A percentile compares a stretch with the other conserved stretches of the same genome.
phyloP scores from a whole-genome alignment of 2,888 invertebrate genomes.

The Euplexia lucipara region DNA sequence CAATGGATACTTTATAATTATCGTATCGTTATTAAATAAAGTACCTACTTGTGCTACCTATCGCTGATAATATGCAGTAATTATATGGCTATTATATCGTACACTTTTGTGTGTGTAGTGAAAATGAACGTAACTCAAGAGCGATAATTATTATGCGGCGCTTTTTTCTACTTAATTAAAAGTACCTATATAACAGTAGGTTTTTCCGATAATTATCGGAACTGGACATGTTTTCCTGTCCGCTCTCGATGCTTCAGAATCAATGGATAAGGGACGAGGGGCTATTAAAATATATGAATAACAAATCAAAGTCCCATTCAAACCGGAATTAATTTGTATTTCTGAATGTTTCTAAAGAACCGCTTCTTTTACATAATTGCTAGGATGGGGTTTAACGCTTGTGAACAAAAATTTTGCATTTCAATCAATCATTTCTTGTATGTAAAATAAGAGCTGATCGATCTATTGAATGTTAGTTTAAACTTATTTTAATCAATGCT shows the following conservation, averaged over 20 bases:
- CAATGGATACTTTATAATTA: slow-evolving; percentile 23
- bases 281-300: slow-evolving; percentile 56
- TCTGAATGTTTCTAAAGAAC: slow-evolving; percentile 27
- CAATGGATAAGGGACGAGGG: slow-evolving; percentile 25
- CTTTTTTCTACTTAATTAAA: slow-evolving; percentile 12
- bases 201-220: slow-evolving; percentile 25
- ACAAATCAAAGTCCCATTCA: slow-evolving; percentile 52
- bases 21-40: slow-evolving; percentile 12
- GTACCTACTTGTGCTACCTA: not conserved
- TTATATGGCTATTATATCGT: not conserved
- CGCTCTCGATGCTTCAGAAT: slow-evolving; percentile 19
- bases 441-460: not conserved
- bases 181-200: slow-evolving; percentile 6
- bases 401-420: slow-evolving; percentile 6
- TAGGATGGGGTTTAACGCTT: slow-evolving; percentile 13
- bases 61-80: slow-evolving; percentile 21
- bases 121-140: slow-evolving; percentile 16
- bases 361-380: slow-evolving; percentile 37
- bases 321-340: slow-evolving; percentile 28
- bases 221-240: slow-evolving; percentile 4
- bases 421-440: slow-evolving; percentile 27
- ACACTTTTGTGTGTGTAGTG: not conserved
- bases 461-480: not conserved
- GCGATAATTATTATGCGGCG: slow-evolving; percentile 9
- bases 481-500: not conserved